These are phyloP conservation scores for Rhopalosiphum maidis DNA, from an alignment of 1,140 invertebrate genomes.

Conservation along the genomic window DNA sequence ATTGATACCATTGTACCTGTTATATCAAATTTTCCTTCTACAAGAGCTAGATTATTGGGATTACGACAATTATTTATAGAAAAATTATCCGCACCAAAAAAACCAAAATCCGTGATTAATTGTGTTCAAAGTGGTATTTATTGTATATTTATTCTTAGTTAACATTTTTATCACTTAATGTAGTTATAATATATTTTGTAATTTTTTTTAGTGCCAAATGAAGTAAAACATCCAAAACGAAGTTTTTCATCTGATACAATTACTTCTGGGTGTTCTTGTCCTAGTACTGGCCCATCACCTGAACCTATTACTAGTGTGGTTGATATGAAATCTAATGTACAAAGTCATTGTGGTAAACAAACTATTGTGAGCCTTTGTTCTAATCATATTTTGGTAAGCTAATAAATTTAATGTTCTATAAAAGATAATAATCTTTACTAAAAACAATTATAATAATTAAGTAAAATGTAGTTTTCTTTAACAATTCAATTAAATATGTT, in stretches of 20 bases:
- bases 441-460: background rate
- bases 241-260: conserved; percentile 46
- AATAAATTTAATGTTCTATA: background rate
- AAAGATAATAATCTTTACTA: background rate
- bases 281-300: conserved; percentile 27
- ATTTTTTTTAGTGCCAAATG: conserved; percentile 35
- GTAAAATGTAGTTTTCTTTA: background rate
- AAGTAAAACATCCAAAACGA: conserved; percentile 46
- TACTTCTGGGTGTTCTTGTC: conserved; percentile 43
- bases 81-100: conserved; percentile 54
- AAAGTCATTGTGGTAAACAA: conserved; percentile 17
- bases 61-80: conserved; percentile 46
- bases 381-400: conserved; percentile 47
- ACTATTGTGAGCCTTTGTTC: conserved; percentile 25
- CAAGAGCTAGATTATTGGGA: conserved; percentile 42
- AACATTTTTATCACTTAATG: background rate
- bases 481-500: background rate
- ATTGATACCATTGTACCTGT: conserved; percentile 51
- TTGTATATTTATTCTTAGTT: background rate
- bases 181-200: background rate
- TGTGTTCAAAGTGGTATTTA: conserved; percentile 47
- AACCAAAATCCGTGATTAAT: conserved; percentile 44
- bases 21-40: conserved; percentile 53
- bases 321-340: conserved; percentile 25
- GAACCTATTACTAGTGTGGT: conserved; percentile 2